These are phyloP conservation scores for Bufo bufo DNA, from an alignment of 2,113 vertebrate species.

Conservation along the genomic window DNA sequence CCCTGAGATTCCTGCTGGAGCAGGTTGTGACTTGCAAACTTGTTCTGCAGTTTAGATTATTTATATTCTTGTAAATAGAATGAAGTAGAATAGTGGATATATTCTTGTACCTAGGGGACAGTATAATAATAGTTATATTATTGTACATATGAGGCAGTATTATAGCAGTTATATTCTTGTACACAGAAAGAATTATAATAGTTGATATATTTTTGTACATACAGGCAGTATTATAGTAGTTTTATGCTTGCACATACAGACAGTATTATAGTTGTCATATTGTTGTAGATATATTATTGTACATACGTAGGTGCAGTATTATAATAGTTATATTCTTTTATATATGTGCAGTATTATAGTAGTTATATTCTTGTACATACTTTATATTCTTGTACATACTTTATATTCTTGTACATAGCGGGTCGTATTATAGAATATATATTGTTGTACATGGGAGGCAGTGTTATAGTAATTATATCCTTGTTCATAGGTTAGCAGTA, in stretches of 20 bases:
- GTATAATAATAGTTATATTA: not conserved
- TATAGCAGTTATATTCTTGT: constrained; percentile 1
- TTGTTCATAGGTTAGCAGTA: not conserved
- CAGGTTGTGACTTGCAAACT: too few relatives aligned
- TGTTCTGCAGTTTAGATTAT: too few relatives aligned
- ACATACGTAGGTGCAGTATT: not conserved
- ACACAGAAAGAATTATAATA: not conserved
- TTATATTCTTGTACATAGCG: too few relatives aligned
- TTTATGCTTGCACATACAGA: not conserved
- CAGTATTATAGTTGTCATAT: constrained; percentile 3
- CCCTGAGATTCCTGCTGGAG: too few relatives aligned
- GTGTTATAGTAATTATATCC: not conserved
- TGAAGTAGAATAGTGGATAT: too few relatives aligned
- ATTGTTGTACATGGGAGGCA: not conserved
- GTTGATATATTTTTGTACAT: not conserved
- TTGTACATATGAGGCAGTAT: not conserved
- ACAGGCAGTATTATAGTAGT: constrained; percentile 1
- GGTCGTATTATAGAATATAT: too few relatives aligned
- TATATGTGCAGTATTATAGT: too few relatives aligned
- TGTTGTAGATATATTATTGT: not conserved
- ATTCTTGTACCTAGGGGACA: too few relatives aligned
- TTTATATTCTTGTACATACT: too few relatives aligned
- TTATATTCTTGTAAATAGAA: too few relatives aligned
- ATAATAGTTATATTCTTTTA: not conserved
- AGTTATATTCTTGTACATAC: too few relatives aligned